Evolutionary conservation across 2,113 vertebrate genomes (phyloP), one percentile per base, ranked within the genome.

Genomic region (Marmota flaviventris): DNA sequence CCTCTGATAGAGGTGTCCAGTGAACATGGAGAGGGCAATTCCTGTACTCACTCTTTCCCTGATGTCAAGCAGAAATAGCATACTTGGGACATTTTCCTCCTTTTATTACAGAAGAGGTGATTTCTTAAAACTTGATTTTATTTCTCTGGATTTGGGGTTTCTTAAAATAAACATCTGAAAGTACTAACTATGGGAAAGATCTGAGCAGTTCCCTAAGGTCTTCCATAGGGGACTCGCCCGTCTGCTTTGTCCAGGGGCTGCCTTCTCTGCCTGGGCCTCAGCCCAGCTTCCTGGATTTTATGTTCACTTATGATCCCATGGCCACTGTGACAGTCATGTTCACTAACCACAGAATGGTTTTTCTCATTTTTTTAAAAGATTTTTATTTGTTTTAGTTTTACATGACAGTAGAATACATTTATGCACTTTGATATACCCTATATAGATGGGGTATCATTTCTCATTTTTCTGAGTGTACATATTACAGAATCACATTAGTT

Each of bases 261-360:
- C 92, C 0, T 0, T 90, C 70, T 96, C 78, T 22, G 13, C 17
- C 61, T 25, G 63, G 94, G 22, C 42, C 75, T 76, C 51, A 72
- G 12, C 81, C 94, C 37, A 89, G 58, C 58, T 61, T 84, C 89
- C 93, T 83, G 20, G 85, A 70, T 83, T 98, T 97, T 82, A 93
- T 78, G 34, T 88, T 96, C 89, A 95, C 87, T 90, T 63, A 67
- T 27, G 58, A 81, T 86, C 85, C 58, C 34, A 1, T 42, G 89
- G 79, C 67, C 92, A 88, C 95, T 97, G 97, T 76, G 97, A 51
- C 13, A 86, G 87, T 96, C 18, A 0, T 9, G 94, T 72, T 78
- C 77, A 45, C 32, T 39, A 63, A 34, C 48, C n/a, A 27, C 25
- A 69, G 39, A 39, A 72, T 32, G 73, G 65, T 69, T 56, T 69